Percentiles rank a stretch among this genome's conserved stretches.
Evolutionary conservation across 1,140 invertebrate genomes (phyloP).

Genomic region (Paralvinella palmiformis): DNA sequence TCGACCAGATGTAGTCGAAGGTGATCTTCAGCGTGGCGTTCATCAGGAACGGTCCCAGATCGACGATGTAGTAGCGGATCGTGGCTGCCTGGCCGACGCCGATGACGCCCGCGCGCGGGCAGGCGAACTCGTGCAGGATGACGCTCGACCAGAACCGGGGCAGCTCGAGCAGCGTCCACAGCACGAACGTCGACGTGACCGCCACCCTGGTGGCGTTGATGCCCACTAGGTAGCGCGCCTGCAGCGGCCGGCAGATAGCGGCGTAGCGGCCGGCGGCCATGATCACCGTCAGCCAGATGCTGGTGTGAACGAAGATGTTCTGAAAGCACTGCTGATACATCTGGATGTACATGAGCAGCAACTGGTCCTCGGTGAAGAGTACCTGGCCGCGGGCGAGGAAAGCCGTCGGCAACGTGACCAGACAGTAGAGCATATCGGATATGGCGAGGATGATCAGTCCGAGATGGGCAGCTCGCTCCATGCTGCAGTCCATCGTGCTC

Average conservation of each 20-base stretch:
- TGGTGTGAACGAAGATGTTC: conserved; percentile 13
- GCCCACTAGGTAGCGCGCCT: conserved; percentile 5
- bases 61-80: conserved; percentile 2
- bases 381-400: neutral
- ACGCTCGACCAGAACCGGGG: conserved; percentile 5
- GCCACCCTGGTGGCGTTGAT: conserved; percentile 2
- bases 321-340: conserved; percentile 5
- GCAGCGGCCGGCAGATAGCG: conserved; percentile 20
- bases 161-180: conserved; percentile 9
- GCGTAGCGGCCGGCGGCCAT: conserved; percentile 16
- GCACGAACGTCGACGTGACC: neutral
- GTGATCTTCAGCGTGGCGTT: conserved; percentile 5
- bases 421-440: conserved; percentile 44
- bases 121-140: neutral
- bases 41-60: conserved; percentile 1
- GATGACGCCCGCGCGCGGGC: neutral
- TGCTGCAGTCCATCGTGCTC: conserved; percentile 36
- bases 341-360: conserved; percentile 4
- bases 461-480: conserved; percentile 45
- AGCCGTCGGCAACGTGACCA: conserved; percentile 22
- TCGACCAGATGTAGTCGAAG: conserved; percentile 11
- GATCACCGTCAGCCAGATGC: conserved; percentile 19
- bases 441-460: conserved; percentile 44
- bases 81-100: neutral
- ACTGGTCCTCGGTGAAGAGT: too few species aligned